A percentile compares a stretch with the other conserved stretches of the same genome.
phyloP scores from a whole-genome alignment of 2,888 invertebrate genomes.

The Drosophila nr. perissopoda region DNA sequence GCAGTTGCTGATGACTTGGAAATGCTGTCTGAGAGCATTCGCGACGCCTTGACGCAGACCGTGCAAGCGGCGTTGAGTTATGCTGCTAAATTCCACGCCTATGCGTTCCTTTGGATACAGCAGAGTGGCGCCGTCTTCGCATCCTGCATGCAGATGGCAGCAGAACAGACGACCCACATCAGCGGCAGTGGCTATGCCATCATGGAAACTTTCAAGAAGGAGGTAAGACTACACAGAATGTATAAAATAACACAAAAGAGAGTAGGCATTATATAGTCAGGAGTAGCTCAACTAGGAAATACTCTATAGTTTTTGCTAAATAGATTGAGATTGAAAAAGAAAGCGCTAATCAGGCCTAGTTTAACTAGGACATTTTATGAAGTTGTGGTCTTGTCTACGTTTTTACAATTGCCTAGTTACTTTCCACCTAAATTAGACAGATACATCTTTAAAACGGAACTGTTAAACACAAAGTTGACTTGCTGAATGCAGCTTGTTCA shows the following conservation, averaged over 20 bases:
- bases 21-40: conserved; percentile 67
- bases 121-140: conserved; percentile 69
- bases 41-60: conserved; percentile 67
- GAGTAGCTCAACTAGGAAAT: background rate
- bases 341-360: too few relatives aligned
- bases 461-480: background rate
- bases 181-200: conserved; percentile 77
- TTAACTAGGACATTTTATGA: too few relatives aligned
- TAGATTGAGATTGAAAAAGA: too few relatives aligned
- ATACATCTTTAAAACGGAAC: background rate
- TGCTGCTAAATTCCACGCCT: conserved; percentile 79
- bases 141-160: conserved; percentile 65
- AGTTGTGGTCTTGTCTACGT: too few relatives aligned
- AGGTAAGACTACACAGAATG: conserved; percentile 66
- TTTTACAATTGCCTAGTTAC: too few relatives aligned
- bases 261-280: background rate
- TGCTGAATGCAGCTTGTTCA: background rate
- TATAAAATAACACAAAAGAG: background rate
- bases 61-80: conserved; percentile 73
- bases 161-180: conserved; percentile 58
- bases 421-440: background rate
- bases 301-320: background rate
- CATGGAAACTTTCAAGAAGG: conserved; percentile 82
- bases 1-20: conserved; percentile 65
- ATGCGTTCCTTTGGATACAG: conserved; percentile 81